phyloP scores from a whole-genome alignment of 2,113 vertebrate genomes.

The Tursiops truncatus region DNA sequence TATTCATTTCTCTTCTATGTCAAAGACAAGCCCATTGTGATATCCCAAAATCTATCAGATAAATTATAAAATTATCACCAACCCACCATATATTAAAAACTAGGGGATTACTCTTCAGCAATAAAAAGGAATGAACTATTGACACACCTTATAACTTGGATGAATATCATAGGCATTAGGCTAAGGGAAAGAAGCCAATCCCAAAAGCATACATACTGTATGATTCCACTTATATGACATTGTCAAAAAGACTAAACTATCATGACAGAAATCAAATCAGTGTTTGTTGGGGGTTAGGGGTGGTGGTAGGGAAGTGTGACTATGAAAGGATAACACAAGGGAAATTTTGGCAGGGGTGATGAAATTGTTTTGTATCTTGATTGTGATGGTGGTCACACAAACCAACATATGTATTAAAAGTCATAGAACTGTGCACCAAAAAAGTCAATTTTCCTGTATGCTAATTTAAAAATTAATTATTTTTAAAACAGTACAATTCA shows the following conservation, averaged over 20 bases:
- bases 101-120: neutral
- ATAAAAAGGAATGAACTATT: conserved; percentile 49
- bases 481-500: neutral
- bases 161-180: neutral
- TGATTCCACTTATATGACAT: neutral
- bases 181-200: neutral
- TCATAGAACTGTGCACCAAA: neutral
- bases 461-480: neutral
- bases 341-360: neutral
- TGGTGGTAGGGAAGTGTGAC: neutral
- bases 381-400: neutral
- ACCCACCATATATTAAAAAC: conserved; percentile 8
- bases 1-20: neutral
- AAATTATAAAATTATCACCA: neutral
- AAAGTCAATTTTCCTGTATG: neutral
- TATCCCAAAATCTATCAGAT: neutral
- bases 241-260: neutral
- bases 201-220: neutral
- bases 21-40: neutral
- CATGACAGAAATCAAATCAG: neutral
- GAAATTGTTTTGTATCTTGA: neutral
- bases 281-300: neutral
- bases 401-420: neutral
- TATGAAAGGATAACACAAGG: neutral
- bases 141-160: neutral